Evolutionary conservation across 2,888 invertebrate genomes (phyloP), one percentile per base, ranked within the genome.

Genomic region (Tanytarsus gracilentus): DNA sequence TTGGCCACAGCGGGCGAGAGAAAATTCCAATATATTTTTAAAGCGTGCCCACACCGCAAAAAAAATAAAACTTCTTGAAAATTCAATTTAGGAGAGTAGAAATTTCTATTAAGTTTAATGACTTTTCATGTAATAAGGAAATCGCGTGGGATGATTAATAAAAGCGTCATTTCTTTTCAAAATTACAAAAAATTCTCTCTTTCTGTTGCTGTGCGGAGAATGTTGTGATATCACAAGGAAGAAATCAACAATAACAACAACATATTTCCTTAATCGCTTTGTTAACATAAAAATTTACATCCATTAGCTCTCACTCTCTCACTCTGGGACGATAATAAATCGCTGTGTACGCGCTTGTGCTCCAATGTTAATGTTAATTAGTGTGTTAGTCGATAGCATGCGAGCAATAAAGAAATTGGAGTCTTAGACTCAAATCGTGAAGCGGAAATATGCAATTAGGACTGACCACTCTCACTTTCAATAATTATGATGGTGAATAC

Each of bases 201-300:
- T 33, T 5, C n/a, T 5, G n/a, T 33, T 33, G 33, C 33, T 11
- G 4, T n/a, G 9, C n/a, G n/a, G 16, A 36, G 3, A 36, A 36
- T 14, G 2, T 14, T 14, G 36, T 36, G 36, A 14, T 36, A 14
- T 14, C 33, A 8, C 36, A 36, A 36, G 36, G 36, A 16, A 36
- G n/a, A 36, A 36, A 16, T 36, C 36, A 36, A 40, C 40, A 40
- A 49, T n/a, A 49, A 40, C 11, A 23, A 49, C 21, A 49, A 23
- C 49, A 49, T 49, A 26, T 49, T 49, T 49, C 49, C 49, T 27
- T 49, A 49, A 49, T 49, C 49, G 49, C 16, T 49, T 49, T 49
- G 49, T 49, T 49, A 49, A 49, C 49, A 49, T 49, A 49, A 49
- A 49, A 49, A 49, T 49, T 49, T 49, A 49, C 49, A 49, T 49